phyloP scores from a whole-genome alignment of 2,797 vertebrate genomes.

The Zalophus californianus region DNA sequence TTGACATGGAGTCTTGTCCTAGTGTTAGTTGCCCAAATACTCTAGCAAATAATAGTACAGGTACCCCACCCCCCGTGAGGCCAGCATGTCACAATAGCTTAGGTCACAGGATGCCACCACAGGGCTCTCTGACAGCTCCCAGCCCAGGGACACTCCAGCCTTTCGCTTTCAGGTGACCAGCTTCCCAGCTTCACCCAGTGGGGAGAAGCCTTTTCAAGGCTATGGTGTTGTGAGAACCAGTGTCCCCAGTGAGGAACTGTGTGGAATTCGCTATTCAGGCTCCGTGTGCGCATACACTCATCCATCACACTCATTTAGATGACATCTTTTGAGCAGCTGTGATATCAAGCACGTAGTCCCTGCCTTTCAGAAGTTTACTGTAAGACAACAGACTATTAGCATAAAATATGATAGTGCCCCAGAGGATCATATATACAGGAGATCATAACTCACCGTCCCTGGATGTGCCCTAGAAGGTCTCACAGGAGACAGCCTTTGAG shows the following conservation, averaged over 20 bases:
- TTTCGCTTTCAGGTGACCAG: neutral
- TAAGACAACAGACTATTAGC: neutral
- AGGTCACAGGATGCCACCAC: neutral
- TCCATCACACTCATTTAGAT: neutral
- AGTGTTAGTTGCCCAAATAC: neutral
- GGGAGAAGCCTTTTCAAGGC: neutral
- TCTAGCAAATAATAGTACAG: neutral
- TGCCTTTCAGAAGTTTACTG: neutral
- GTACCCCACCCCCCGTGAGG: neutral
- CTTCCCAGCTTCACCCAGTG: neutral
- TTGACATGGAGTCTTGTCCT: neutral
- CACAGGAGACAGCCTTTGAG: neutral
- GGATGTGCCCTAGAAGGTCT: neutral
- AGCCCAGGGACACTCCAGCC: neutral
- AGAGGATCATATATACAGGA: neutral
- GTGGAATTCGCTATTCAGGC: neutral
- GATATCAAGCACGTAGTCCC: neutral
- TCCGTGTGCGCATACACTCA: too few species aligned
- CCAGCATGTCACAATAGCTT: neutral
- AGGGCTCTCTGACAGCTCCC: neutral
- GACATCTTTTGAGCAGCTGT: neutral
- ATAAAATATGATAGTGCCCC: neutral
- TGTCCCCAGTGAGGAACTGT: accelerated
- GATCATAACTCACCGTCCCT: neutral
- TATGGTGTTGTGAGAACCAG: neutral